Base-by-base conservation (phyloP, 2,113 vertebrate genomes). In the Nesoenas mayeri region DNA sequence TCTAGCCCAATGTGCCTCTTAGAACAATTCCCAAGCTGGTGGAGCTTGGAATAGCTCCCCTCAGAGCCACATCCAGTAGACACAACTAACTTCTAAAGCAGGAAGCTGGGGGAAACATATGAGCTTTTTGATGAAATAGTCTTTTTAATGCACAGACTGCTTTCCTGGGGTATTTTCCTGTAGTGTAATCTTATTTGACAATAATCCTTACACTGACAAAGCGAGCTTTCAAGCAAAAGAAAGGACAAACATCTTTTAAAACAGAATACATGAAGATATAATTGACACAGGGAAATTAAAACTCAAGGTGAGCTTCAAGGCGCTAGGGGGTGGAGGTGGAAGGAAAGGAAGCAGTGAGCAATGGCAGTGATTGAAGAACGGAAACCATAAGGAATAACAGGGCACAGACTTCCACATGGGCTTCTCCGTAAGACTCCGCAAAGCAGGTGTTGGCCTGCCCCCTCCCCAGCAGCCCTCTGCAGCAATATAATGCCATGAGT, bases 301-400 rank as follows among this genome's bases (percentile, higher is more conserved):
- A 60, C 24, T 93, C 84, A 89, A 94, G 88, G 84, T 92, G 88
- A 93, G 64, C 67, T 77, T 51, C 67, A 61, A 40, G 36, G 40
- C 26, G 9, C 10, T 22, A 7, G 4, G 3, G 2, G 2, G 2
- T 56, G 31, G 57, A 51, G 20, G 4, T 7, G 15, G 28, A 83
- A 19, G 40, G 15, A 62, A 80, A 7, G 48, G 34, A 40, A 88
- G 28, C 50, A 73, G 69, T 25, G 47, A 64, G 61, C 25, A 69
- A n/a, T 10, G 48, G 62, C 82, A 88, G 34, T 71, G 74, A 83
- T 6, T 7, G 56, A 91, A 88, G 60, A 72, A 79, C 17, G 10
- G 12, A 64, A 88, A 62, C 10, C 1, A 2, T 18, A 72, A 47
- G 19, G 69, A 95, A 78, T 83, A 60, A 61, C 15, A 62, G 66